Evolutionary conservation across 1,140 invertebrate species (phyloP).

Genomic region (Eupeodes corollae): DNA sequence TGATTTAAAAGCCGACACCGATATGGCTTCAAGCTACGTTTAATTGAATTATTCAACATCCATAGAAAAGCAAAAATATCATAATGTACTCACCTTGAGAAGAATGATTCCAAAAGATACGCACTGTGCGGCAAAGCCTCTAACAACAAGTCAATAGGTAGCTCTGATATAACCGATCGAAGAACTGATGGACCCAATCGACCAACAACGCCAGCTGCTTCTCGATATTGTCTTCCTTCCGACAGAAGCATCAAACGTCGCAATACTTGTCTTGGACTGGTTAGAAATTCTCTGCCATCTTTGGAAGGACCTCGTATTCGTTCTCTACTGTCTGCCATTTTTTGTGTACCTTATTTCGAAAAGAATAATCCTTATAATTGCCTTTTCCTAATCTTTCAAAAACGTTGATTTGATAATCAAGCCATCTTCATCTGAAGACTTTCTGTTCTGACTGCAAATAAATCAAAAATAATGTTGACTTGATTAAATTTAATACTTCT

Average conservation of each 20-base stretch:
- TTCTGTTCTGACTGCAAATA: too few species aligned
- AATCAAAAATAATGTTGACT: too few species aligned
- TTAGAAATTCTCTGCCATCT: conserved; percentile 49
- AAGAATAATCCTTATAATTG: too few species aligned
- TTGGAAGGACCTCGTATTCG: conserved; percentile 40
- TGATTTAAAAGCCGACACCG: too few species aligned
- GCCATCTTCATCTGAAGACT: too few species aligned
- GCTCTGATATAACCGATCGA: conserved; percentile 56
- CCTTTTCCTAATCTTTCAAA: too few species aligned
- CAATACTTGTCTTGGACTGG: conserved; percentile 61
- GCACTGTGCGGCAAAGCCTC: conserved; percentile 78
- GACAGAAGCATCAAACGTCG: conserved; percentile 61
- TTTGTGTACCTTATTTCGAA: too few species aligned
- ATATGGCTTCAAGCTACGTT: too few species aligned
- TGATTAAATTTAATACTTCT: too few species aligned
- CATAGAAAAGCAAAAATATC: too few species aligned
- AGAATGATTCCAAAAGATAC: conserved; percentile 73
- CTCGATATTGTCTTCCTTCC: conserved; percentile 66
- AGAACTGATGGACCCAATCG: conserved; percentile 62
- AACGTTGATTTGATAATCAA: too few species aligned
- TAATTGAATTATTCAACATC: too few species aligned
- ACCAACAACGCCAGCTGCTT: conserved; percentile 64
- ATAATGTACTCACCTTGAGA: conserved; percentile 48
- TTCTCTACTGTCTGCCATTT: conserved; percentile 47
- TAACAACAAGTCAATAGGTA: conserved; percentile 76